Conservation (phyloP, 2,888 invertebrate genomes). For the Apotomis capreana region DNA sequence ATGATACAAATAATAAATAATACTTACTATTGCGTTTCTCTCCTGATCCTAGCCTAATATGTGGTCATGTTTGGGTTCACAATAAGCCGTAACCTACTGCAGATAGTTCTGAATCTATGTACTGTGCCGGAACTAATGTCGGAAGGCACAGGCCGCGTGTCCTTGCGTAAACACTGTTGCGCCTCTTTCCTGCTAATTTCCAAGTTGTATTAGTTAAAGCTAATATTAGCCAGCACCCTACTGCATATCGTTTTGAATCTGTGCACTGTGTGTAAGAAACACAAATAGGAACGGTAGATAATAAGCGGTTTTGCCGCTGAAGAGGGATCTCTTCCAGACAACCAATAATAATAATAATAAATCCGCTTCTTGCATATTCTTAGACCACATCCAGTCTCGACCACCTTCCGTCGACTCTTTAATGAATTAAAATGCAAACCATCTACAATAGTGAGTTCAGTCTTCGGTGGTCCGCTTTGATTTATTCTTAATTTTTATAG, state of each 20-base stretch:
- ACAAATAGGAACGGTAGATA: too few relatives aligned
- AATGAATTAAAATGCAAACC: conserved; percentile 82
- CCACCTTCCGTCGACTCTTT: conserved; percentile 56
- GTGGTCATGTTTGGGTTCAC: too few relatives aligned
- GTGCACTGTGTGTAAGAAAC: conserved; percentile 3
- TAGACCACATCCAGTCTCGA: conserved; percentile 37
- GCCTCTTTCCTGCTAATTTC: conserved; percentile 43
- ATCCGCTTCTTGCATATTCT: conserved; percentile 42
- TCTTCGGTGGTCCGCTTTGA: conserved; percentile 25
- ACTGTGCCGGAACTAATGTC: conserved; percentile 31
- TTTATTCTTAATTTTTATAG: conserved; percentile 39
- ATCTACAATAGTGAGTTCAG: conserved; percentile 67
- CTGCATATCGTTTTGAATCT: neutral
- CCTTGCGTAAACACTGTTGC: conserved; percentile 74
- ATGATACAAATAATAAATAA: too few relatives aligned
- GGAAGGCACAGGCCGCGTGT: conserved; percentile 64
- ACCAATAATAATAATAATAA: neutral
- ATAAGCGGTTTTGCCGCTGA: too few relatives aligned
- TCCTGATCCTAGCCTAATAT: too few relatives aligned
- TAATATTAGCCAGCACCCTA: too few relatives aligned
- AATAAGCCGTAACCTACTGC: too few relatives aligned
- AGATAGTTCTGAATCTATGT: conserved; percentile 3
- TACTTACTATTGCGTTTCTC: too few relatives aligned
- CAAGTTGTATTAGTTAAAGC: too few relatives aligned
- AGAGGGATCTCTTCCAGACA: too few relatives aligned